Percentiles rank a stretch among this genome's conserved stretches.
Evolutionary conservation across 2,797 vertebrate species (phyloP).

Genomic region (Oceanodroma leucorhoa): DNA sequence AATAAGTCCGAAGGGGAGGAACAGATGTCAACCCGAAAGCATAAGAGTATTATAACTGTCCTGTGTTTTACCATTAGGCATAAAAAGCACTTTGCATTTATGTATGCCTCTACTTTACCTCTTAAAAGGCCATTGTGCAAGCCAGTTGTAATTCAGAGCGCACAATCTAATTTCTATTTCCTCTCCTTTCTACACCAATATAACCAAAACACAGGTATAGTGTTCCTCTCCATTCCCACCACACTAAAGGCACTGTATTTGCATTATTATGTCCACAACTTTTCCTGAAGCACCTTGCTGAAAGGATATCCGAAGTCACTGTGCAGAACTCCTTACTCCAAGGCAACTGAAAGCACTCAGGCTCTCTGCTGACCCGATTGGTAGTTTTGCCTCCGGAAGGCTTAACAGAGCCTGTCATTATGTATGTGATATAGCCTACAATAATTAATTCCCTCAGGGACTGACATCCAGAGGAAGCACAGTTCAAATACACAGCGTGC

Average conservation of each 20-base stretch:
- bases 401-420: conserved; percentile 22
- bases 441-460: conserved; percentile 28
- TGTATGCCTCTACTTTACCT: background rate
- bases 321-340: background rate
- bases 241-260: background rate
- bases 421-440: background rate
- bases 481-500: background rate
- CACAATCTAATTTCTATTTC: background rate
- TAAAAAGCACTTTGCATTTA: background rate
- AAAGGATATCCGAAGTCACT: background rate
- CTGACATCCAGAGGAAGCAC: background rate
- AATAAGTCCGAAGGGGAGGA: conserved; percentile 24
- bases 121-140: background rate
- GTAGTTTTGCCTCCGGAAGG: background rate
- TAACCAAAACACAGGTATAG: background rate
- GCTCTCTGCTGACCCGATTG: background rate
- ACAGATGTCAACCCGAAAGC: conserved; percentile 11
- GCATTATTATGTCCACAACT: background rate
- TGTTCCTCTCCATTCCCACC: background rate
- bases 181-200: background rate
- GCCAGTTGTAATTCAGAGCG: background rate
- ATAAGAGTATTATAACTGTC: background rate
- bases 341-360: background rate
- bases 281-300: background rate
- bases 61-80: background rate